These are phyloP conservation scores for Argyresthia albistria DNA, from an alignment of 2,888 invertebrate genomes.

Conservation along the genomic window DNA sequence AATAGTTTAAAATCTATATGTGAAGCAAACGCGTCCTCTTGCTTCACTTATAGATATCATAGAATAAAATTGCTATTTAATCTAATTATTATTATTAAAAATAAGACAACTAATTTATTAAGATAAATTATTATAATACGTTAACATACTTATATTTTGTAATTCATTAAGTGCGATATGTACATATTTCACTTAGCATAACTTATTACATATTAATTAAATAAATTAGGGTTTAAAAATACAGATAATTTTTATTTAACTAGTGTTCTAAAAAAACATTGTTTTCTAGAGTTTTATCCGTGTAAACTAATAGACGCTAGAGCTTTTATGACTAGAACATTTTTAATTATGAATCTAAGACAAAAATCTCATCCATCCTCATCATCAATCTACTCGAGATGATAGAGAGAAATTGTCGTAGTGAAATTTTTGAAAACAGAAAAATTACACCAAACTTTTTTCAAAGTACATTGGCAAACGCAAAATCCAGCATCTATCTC, in stretches of 20 bases:
- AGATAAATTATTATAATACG: neutral
- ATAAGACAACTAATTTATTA: slow-evolving; percentile 6
- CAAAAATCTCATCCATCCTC: too few relatives aligned
- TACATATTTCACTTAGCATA: slow-evolving; percentile 24
- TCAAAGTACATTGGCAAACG: too few relatives aligned
- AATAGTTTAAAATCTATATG: slow-evolving; percentile 24
- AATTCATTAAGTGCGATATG: slow-evolving; percentile 22
- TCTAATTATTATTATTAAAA: slow-evolving; percentile 1
- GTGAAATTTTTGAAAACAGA: too few relatives aligned
- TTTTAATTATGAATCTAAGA: neutral
- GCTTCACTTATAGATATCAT: slow-evolving; percentile 33
- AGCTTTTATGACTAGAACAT: neutral
- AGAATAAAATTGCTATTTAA: neutral
- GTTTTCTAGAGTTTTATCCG: neutral
- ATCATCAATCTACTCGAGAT: too few relatives aligned
- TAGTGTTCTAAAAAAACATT: neutral
- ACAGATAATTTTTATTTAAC: neutral
- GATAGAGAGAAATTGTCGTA: too few relatives aligned
- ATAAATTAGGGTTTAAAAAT: slow-evolving; percentile 2
- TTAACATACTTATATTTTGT: neutral
- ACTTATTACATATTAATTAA: slow-evolving; percentile 12
- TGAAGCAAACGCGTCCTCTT: slow-evolving; percentile 64
- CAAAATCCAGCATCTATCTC: too few relatives aligned
- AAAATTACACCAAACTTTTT: too few relatives aligned
- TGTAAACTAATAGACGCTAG: neutral